Percentiles rank a stretch among this genome's conserved stretches.
phyloP scores from a whole-genome alignment of 1,140 invertebrate species.

The Cataglyphis hispanica region DNA sequence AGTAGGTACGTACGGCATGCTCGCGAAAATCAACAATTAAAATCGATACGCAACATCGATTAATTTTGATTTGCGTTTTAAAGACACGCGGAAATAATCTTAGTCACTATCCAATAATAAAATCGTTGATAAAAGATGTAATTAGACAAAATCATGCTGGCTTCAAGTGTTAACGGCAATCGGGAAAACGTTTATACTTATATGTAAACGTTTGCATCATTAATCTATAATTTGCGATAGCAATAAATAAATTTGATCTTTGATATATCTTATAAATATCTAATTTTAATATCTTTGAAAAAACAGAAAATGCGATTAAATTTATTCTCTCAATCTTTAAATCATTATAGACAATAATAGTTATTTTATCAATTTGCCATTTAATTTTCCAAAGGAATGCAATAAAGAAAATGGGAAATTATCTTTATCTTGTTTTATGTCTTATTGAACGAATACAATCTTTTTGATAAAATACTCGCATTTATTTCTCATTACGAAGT shows the following conservation, averaged over 20 bases:
- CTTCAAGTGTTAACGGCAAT: background rate
- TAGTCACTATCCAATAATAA: background rate
- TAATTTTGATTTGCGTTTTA: background rate
- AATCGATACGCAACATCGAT: background rate
- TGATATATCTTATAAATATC: background rate
- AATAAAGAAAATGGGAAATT: background rate
- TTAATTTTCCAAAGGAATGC: background rate
- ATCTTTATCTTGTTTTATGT: background rate
- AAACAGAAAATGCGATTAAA: background rate
- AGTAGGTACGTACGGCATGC: no score
- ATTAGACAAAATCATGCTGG: background rate
- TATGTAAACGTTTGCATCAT: background rate
- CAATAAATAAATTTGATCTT: background rate
- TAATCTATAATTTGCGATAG: background rate
- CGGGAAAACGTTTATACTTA: background rate
- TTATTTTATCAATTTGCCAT: background rate
- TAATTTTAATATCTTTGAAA: background rate
- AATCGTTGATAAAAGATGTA: background rate
- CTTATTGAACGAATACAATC: background rate
- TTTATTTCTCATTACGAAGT: conserved; percentile 18
- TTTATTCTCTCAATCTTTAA: background rate
- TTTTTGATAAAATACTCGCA: conserved; percentile 4
- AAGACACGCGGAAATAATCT: background rate
- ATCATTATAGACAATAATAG: background rate
- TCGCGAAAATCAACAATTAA: background rate